These are phyloP conservation scores for Cherax destructor DNA, from an alignment of 1,140 invertebrate species.

Conservation along the genomic window DNA sequence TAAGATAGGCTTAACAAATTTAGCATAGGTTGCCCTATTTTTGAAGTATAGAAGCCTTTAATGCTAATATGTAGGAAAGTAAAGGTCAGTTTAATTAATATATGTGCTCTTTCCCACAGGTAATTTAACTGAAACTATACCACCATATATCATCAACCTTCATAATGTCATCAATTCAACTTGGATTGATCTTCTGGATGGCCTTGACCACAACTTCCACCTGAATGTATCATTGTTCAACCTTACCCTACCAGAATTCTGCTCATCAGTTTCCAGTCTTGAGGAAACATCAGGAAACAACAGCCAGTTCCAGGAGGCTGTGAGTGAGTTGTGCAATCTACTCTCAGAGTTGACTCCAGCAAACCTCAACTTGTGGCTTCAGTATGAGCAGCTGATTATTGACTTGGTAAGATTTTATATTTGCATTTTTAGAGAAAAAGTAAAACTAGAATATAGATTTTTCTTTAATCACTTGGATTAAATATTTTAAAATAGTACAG, in stretches of 20 bases:
- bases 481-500: too few relatives aligned
- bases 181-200: conserved; percentile 52
- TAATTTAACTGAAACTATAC: background rate
- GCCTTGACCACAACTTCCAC: conserved; percentile 27
- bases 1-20: too few relatives aligned
- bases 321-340: background rate
- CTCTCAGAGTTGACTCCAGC: background rate
- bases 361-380: background rate
- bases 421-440: too few relatives aligned
- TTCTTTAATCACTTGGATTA: too few relatives aligned
- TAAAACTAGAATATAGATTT: too few relatives aligned
- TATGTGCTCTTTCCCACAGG: background rate
- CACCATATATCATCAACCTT: background rate
- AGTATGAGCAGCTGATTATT: background rate
- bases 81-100: background rate
- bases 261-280: conserved; percentile 3
- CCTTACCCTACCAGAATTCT: conserved; percentile 7
- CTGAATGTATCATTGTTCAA: background rate
- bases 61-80: background rate
- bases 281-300: background rate
- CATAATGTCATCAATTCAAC: conserved; percentile 21
- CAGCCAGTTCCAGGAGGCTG: conserved; percentile 6
- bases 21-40: too few relatives aligned
- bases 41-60: too few relatives aligned
- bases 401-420: background rate